Percentiles rank a stretch among this genome's conserved stretches.
Evolutionary conservation across 2,888 invertebrate genomes (phyloP).

Genomic region (Druceiella hillmani): DNA sequence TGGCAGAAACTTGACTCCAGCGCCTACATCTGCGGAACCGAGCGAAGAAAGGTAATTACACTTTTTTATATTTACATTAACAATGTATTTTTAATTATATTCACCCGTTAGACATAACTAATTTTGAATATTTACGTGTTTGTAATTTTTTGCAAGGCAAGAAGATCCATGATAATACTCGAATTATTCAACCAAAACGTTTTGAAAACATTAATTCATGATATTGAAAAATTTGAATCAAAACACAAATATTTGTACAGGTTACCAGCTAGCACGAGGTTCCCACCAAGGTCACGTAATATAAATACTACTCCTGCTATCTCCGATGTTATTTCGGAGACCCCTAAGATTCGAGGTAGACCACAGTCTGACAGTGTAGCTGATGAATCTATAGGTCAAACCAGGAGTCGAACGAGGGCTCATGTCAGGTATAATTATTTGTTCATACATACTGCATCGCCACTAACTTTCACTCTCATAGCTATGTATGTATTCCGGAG

Average conservation of each 20-base stretch:
- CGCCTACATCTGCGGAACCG: slow-evolving; percentile 49
- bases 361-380: slow-evolving; percentile 42
- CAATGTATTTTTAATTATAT: background rate
- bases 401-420: slow-evolving; percentile 53
- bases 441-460: too few relatives aligned
- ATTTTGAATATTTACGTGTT: slow-evolving; percentile 4
- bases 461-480: too few relatives aligned
- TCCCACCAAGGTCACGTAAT: slow-evolving; percentile 66
- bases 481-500: too few relatives aligned
- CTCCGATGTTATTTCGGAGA: slow-evolving; percentile 44
- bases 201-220: slow-evolving; percentile 6
- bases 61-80: background rate
- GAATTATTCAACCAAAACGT: slow-evolving; percentile 18
- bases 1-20: slow-evolving; percentile 43
- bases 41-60: slow-evolving; percentile 42
- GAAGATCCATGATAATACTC: too few relatives aligned
- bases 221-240: slow-evolving; percentile 33
- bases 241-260: slow-evolving; percentile 33
- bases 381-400: slow-evolving; percentile 45
- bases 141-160: too few relatives aligned
- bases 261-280: slow-evolving; percentile 79
- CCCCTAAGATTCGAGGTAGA: slow-evolving; percentile 34
- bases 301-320: slow-evolving; percentile 48
- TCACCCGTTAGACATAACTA: background rate
- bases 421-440: slow-evolving; percentile 45